These are phyloP conservation scores for Neofelis nebulosa DNA, from an alignment of 2,113 vertebrate genomes.

Conservation along the genomic window DNA sequence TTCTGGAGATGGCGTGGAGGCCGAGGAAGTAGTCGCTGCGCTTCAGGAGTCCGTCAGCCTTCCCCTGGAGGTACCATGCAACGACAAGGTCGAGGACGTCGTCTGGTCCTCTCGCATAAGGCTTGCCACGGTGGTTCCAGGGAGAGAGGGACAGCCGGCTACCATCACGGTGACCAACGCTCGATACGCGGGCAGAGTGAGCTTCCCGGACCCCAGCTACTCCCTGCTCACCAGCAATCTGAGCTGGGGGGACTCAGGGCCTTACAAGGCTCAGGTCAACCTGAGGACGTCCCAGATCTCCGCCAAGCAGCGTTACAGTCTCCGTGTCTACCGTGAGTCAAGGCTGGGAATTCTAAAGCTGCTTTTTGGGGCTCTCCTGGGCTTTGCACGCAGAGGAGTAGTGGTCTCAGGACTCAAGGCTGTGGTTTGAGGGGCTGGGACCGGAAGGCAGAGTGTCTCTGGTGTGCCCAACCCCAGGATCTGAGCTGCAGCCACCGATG, in stretches of 20 bases:
- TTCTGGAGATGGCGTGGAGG: constrained; percentile 47
- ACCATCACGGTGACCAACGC: background rate
- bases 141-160: background rate
- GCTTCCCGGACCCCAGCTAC: background rate
- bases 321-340: constrained; percentile 61
- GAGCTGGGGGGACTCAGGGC: constrained; percentile 40
- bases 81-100: constrained; percentile 54
- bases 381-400: background rate
- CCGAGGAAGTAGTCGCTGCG: background rate
- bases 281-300: background rate
- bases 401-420: background rate
- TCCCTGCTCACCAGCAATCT: constrained; percentile 62
- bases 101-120: constrained; percentile 17
- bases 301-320: background rate
- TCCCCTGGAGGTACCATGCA: background rate
- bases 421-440: background rate
- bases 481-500: background rate
- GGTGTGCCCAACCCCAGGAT: background rate
- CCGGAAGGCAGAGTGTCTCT: background rate
- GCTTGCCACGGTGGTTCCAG: background rate
- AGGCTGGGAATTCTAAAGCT: background rate
- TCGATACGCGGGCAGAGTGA: background rate
- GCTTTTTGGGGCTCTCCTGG: background rate
- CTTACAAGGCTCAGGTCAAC: constrained; percentile 50
- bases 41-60: constrained; percentile 53